Percentiles rank a stretch among this genome's conserved stretches.
These are phyloP conservation scores for Galeopsomyia nigrocyanea DNA, from an alignment of 2,888 invertebrate species.

Conservation along the genomic window DNA sequence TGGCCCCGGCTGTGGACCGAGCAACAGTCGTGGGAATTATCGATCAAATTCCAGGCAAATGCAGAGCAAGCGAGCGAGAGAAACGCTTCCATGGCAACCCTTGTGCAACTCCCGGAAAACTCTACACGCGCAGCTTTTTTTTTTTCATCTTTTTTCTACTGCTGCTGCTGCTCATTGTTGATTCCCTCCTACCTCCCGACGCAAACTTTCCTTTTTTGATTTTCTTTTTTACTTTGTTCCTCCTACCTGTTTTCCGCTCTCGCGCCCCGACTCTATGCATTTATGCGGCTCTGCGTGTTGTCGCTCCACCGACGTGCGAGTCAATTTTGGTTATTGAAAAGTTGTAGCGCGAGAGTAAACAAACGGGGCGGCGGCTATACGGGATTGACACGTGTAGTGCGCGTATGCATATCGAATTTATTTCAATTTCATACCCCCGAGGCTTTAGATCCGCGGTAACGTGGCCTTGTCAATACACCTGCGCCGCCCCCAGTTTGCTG, in stretches of 20 bases:
- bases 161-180: not conserved
- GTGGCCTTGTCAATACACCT: too few species aligned
- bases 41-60: conserved; percentile 53
- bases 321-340: too few species aligned
- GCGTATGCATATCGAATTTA: conserved; percentile 4
- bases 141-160: not conserved
- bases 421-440: too few species aligned
- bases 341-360: too few species aligned
- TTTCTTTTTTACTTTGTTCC: not conserved
- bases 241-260: too few species aligned
- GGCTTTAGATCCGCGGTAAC: too few species aligned
- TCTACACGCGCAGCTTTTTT: conserved; percentile 13
- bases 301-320: too few species aligned
- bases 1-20: not conserved
- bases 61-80: not conserved
- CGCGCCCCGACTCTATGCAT: too few species aligned
- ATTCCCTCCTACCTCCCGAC: too few species aligned
- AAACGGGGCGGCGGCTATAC: too few species aligned
- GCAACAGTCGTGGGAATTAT: conserved; percentile 52
- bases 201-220: not conserved
- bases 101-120: conserved; percentile 20
- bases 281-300: too few species aligned
- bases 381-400: not conserved
- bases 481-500: too few species aligned
- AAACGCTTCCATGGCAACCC: conserved; percentile 42